These are phyloP conservation scores for Caenorhabditis auriculariae DNA, from an alignment of 2,888 invertebrate genomes.

Conservation along the genomic window DNA sequence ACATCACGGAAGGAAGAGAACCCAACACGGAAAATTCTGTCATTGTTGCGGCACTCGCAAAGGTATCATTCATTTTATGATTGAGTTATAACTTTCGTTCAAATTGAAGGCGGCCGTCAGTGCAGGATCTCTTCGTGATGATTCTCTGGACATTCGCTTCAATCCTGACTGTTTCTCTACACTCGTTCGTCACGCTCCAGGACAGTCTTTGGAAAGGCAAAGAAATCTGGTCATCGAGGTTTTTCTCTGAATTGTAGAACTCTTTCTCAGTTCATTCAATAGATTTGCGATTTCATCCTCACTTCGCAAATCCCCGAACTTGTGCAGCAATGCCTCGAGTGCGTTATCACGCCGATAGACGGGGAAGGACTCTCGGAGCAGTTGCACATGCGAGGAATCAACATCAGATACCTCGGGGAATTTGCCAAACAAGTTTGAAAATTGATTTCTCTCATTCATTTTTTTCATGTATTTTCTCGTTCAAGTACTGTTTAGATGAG, in stretches of 20 bases:
- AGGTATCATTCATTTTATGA: constrained; percentile 67
- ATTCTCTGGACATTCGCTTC: constrained; percentile 93
- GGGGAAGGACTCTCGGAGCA: constrained; percentile 88
- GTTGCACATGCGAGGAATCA: constrained; percentile 89
- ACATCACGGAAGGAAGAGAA: constrained; percentile 28
- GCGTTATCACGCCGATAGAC: constrained; percentile 78
- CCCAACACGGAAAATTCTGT: constrained; percentile 17
- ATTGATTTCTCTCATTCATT: no score
- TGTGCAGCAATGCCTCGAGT: constrained; percentile 69
- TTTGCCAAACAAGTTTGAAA: constrained; percentile 66
- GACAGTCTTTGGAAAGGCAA: constrained; percentile 68
- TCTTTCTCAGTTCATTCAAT: no score
- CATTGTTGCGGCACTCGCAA: constrained; percentile 10
- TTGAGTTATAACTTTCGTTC: constrained; percentile 66
- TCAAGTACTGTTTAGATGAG: background rate
- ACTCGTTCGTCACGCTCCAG: constrained; percentile 78
- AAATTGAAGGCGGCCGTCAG: constrained; percentile 65
- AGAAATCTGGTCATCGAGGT: constrained; percentile 71
- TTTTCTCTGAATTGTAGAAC: no score
- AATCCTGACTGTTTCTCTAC: constrained; percentile 97
- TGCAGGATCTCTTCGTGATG: constrained; percentile 84
- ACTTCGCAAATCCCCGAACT: constrained; percentile 88
- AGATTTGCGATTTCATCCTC: no score
- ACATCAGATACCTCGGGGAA: constrained; percentile 92
- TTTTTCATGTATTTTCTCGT: no score